phyloP scores from a whole-genome alignment of 2,888 invertebrate genomes.

The Apamea sordens region DNA sequence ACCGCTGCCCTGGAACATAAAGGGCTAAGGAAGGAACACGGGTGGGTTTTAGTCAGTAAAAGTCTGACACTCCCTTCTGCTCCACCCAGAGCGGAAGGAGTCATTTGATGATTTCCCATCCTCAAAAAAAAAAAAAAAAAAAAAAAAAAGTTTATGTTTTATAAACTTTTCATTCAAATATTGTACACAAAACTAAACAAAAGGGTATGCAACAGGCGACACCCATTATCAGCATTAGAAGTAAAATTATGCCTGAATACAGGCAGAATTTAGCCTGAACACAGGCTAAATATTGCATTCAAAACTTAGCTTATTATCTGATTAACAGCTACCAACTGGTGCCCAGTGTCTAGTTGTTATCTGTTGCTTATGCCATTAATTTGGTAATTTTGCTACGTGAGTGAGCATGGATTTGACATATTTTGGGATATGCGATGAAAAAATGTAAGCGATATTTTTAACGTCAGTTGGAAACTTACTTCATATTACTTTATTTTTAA shows the following conservation, averaged over 20 bases:
- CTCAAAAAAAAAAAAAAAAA: too few species aligned
- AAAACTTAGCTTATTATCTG: conserved; percentile 31
- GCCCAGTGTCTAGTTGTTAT: conserved; percentile 10
- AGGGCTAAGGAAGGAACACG: too few species aligned
- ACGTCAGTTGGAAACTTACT: not conserved
- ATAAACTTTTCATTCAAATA: not conserved
- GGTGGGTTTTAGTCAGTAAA: too few species aligned
- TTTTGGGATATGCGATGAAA: not conserved
- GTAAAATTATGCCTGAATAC: not conserved
- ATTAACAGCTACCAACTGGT: conserved; percentile 5
- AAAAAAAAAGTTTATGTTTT: too few species aligned
- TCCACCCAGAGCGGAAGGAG: too few species aligned
- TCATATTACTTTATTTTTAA: not conserved
- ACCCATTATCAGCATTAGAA: not conserved
- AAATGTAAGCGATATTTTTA: not conserved
- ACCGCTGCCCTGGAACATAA: too few species aligned
- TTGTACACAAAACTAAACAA: not conserved
- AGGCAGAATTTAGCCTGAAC: conserved; percentile 10
- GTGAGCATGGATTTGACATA: conserved; percentile 1
- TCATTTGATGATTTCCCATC: too few species aligned
- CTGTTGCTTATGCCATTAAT: conserved; percentile 26
- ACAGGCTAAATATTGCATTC: conserved; percentile 15
- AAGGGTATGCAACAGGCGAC: conserved; percentile 16
- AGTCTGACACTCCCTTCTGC: too few species aligned
- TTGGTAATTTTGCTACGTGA: not conserved